Base-by-base conservation (phyloP, 2,888 invertebrate species). In the Chouioia cunea region DNA sequence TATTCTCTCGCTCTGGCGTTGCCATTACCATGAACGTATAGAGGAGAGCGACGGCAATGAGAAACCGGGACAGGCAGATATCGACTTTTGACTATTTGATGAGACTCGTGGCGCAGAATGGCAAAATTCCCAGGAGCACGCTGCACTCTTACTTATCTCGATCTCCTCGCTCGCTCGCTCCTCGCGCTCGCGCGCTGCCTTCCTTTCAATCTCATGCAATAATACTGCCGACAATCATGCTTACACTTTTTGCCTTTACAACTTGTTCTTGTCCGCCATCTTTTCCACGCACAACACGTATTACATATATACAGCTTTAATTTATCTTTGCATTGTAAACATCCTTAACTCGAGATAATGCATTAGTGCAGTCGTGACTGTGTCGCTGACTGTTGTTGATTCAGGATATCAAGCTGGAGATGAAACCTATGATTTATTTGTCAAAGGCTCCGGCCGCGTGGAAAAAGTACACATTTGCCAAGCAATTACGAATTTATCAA, bases 401-500 rank as follows among this genome's bases (percentile, higher is more conserved):
- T 36, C 59, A 50, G 23, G 15, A 63, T 43, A 54, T 18, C 15
- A 18, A 20, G 18, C 23, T 20, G 20, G n/a, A 20, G 18, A 59
- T 2, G 48, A 60, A 14, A 65, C 60, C 56, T 47, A 54, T 43
- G n/a, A 14, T 47, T 47, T 54, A 66, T 70, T 56, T 57, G 60
- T 47, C 23, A 1, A 27, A n/a, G 18, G 12, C 52, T 10, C 18
- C 48, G n/a, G 47, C 4, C 44, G 47, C 20, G 46, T 44, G 23
- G n/a, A 64, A 58, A 57, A 72, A 46, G 60, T 66, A 18, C 27
- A 58, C 20, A 46, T 58, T 77, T 76, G 77, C 82, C 80, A 83
- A 81, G 79, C 80, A 82, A 82, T 82, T 80, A 80, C 77, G 75
- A 68, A 80, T 77, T 83, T 83, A 83, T 83, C 83, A 82, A 80